phyloP scores from a whole-genome alignment of 1,140 invertebrate species.

The Drosophila pseudoananassae region DNA sequence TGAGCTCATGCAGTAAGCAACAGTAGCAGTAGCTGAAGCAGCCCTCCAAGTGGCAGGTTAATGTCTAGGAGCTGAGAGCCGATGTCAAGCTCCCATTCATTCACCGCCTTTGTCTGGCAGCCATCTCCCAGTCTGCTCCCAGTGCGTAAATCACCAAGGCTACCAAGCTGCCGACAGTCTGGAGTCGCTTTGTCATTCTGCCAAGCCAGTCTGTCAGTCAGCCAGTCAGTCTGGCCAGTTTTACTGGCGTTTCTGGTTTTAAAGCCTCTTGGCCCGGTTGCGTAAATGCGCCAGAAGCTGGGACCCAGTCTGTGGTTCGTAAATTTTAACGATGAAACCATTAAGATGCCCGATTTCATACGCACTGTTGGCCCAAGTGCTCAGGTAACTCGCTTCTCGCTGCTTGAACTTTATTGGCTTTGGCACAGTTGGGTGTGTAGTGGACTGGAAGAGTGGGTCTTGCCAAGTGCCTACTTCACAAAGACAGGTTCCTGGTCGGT shows the following conservation, averaged over 20 bases:
- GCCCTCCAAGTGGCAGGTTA: constrained; percentile 45
- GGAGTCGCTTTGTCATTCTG: constrained; percentile 11
- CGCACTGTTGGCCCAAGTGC: constrained; percentile 50
- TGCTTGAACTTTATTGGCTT: neutral
- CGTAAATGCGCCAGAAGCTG: constrained; percentile 34
- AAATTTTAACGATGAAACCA: constrained; percentile 33
- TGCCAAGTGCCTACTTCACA: no score
- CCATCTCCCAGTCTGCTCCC: constrained; percentile 21
- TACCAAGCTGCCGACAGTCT: constrained; percentile 31
- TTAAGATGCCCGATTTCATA: constrained; percentile 41
- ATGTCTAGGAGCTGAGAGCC: constrained; percentile 43
- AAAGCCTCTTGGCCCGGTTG: constrained; percentile 47
- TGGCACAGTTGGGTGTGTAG: neutral
- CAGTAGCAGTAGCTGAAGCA: constrained; percentile 14
- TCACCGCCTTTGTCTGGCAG: constrained; percentile 27
- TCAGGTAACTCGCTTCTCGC: constrained; percentile 1
- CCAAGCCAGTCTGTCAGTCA: constrained; percentile 3
- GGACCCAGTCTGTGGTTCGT: constrained; percentile 21
- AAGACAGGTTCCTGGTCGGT: neutral
- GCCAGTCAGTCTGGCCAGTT: constrained; percentile 32
- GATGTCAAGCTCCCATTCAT: constrained; percentile 48
- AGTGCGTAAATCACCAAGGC: constrained; percentile 35
- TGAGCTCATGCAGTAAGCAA: constrained; percentile 40
- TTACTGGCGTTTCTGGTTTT: constrained; percentile 49
- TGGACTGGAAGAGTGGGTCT: neutral